Evolutionary conservation across 2,797 vertebrate species (phyloP).

Genomic region (Gymnodraco acuticeps): DNA sequence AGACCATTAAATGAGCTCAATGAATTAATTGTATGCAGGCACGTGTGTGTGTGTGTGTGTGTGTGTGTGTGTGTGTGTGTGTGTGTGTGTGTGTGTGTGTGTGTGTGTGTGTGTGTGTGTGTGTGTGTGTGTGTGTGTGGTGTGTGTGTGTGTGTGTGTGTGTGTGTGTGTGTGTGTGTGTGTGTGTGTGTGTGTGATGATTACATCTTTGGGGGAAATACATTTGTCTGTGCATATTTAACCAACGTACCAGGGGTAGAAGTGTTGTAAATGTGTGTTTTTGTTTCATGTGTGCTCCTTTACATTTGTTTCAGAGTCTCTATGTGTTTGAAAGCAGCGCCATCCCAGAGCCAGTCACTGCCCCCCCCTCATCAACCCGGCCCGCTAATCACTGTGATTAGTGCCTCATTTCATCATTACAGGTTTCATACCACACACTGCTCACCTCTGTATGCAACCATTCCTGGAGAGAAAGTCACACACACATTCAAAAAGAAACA

Average conservation of each 20-base stretch:
- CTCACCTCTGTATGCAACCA: constrained; percentile 40
- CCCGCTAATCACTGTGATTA: constrained; percentile 79
- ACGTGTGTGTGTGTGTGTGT: constrained; percentile 12
- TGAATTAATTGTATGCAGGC: constrained; percentile 70
- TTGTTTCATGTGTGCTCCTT: constrained; percentile 21
- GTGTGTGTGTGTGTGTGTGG: constrained; percentile 29
- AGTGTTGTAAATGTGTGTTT: constrained; percentile 10
- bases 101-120: constrained; percentile 32
- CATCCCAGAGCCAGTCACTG: constrained; percentile 36
- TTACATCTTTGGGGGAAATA: constrained; percentile 42
- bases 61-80: constrained; percentile 28
- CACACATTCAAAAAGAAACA: constrained; percentile 28
- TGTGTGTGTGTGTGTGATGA: constrained; percentile 31
- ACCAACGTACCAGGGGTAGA: background rate
- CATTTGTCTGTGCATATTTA: constrained; percentile 46
- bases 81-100: constrained; percentile 37
- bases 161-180: constrained; percentile 33
- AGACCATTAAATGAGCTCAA: constrained; percentile 75
- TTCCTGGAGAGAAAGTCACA: constrained; percentile 47
- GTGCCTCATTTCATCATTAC: constrained; percentile 79
- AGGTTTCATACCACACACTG: constrained; percentile 73
- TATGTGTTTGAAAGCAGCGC: constrained; percentile 33
- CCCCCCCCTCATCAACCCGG: constrained; percentile 54
- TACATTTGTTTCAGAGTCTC: constrained; percentile 23
- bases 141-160: constrained; percentile 29